Conservation (phyloP, 2,888 invertebrate genomes). For the Latrodectus hesperus region DNA sequence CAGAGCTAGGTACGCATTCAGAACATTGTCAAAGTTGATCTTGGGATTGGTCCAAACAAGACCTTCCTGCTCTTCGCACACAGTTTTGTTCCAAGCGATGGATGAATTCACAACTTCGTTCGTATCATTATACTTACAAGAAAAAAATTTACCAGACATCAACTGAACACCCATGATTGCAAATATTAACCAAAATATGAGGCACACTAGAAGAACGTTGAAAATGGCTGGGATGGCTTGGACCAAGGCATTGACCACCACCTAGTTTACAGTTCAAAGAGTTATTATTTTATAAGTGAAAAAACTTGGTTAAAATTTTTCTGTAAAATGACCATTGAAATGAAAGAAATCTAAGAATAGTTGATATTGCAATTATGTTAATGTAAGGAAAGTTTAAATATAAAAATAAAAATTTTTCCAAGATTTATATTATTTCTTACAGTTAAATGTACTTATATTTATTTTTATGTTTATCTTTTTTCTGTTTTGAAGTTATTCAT, state of each 20-base stretch:
- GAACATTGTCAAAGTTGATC: conserved; percentile 98
- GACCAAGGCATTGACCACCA: conserved; percentile 98
- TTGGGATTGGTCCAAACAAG: conserved; percentile 96
- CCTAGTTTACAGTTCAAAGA: conserved; percentile 78
- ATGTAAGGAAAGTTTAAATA: too few species aligned
- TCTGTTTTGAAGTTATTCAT: too few species aligned
- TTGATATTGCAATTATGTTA: too few species aligned
- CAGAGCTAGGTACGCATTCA: conserved; percentile 95
- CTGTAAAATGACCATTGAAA: too few species aligned
- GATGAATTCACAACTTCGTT: conserved; percentile 83
- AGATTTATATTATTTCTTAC: too few species aligned
- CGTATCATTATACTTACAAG: conserved; percentile 91
- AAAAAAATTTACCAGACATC: conserved; percentile 96
- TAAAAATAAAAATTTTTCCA: too few species aligned
- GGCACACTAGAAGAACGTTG: conserved; percentile 98
- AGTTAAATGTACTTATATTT: too few species aligned
- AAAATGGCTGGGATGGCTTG: conserved; percentile 99
- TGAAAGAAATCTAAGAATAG: too few species aligned
- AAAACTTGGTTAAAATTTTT: too few species aligned
- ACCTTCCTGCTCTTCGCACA: conserved; percentile 83
- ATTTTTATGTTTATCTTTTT: too few species aligned
- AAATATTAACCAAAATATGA: conserved; percentile 99
- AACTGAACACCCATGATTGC: conserved; percentile 99
- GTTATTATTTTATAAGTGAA: too few species aligned
- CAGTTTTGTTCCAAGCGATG: conserved; percentile 89